Evolutionary conservation across 35 echinoderm and acorn worm genomes (phyloP).

Genomic region (Stichopus chloronotus): DNA sequence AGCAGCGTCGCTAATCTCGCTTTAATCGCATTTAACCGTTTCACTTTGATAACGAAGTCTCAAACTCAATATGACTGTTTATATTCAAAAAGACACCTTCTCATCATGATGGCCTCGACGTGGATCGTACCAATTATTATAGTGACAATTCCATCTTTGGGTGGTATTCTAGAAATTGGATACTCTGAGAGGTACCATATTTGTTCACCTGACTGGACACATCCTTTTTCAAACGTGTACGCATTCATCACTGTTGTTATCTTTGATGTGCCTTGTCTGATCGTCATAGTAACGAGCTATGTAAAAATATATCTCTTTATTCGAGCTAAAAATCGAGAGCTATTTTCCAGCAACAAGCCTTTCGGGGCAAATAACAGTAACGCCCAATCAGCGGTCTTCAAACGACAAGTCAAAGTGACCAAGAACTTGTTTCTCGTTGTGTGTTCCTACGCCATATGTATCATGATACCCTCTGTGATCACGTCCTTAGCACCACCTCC

Average conservation of each 20-base stretch:
- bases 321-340: not conserved
- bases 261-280: conserved; percentile 53
- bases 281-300: conserved; percentile 62
- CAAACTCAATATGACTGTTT: conserved; percentile 51
- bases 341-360: not conserved
- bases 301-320: too few relatives aligned
- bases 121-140: conserved; percentile 70
- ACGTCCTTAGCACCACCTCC: conserved; percentile 44
- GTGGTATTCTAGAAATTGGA: conserved; percentile 61
- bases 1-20: conserved; percentile 64
- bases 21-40: conserved; percentile 75
- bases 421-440: conserved; percentile 11
- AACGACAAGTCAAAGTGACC: conserved; percentile 13
- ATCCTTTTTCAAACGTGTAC: conserved; percentile 41
- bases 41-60: conserved; percentile 67
- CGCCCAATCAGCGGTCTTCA: conserved; percentile 5
- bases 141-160: conserved; percentile 37
- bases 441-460: conserved; percentile 8
- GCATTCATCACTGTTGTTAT: conserved; percentile 53
- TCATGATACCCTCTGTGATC: conserved; percentile 43
- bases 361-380: not conserved
- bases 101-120: conserved; percentile 57
- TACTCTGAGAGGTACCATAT: conserved; percentile 74
- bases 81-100: conserved; percentile 61
- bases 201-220: conserved; percentile 52